These are phyloP conservation scores for Drosophila asahinai DNA, from an alignment of 1,140 invertebrate genomes.

Conservation along the genomic window DNA sequence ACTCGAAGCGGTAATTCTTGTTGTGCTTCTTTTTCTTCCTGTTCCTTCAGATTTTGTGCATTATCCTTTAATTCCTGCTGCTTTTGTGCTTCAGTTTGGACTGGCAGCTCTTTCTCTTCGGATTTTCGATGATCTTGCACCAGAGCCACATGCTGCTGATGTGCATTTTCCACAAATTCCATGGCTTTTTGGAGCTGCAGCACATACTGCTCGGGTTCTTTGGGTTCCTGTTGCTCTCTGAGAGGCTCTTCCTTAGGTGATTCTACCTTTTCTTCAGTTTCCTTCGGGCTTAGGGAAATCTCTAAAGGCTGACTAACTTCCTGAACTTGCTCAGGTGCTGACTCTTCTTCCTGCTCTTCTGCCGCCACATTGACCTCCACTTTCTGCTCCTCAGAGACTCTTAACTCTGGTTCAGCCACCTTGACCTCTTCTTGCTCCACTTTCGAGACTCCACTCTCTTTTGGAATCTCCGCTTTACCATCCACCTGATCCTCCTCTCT, in stretches of 20 bases:
- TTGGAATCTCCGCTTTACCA: not conserved
- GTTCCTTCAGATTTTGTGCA: not conserved
- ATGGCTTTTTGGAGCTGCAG: conserved; percentile 24
- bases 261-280: not conserved
- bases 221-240: not conserved
- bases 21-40: not conserved
- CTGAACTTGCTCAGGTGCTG: not conserved
- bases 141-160: conserved; percentile 17
- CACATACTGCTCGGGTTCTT: conserved; percentile 14
- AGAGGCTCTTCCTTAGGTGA: not conserved
- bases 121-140: not conserved
- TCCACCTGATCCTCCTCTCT: conserved; percentile 30
- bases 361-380: not conserved
- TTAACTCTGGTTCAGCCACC: not conserved
- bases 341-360: not conserved
- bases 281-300: no score
- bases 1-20: not conserved
- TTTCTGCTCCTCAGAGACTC: not conserved
- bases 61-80: not conserved
- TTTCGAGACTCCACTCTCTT: not conserved
- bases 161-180: conserved; percentile 29
- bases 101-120: not conserved
- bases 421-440: no score
- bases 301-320: not conserved
- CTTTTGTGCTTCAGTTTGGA: not conserved